These are phyloP conservation scores for Drosophila ustulata DNA, from an alignment of 2,888 invertebrate genomes.

Conservation along the genomic window DNA sequence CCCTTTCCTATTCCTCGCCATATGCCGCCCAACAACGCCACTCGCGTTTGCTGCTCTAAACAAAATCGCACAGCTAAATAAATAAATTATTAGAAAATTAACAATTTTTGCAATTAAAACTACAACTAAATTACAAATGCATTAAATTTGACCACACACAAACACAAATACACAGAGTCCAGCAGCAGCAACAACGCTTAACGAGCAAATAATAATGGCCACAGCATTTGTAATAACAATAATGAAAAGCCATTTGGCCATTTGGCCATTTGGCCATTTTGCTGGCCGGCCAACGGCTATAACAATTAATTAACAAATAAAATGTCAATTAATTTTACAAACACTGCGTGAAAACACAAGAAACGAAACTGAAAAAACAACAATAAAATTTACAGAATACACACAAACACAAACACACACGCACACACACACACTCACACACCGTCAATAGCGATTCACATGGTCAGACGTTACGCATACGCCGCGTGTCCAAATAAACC, in stretches of 20 bases:
- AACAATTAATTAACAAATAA: constrained; percentile 84
- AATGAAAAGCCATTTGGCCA: constrained; percentile 77
- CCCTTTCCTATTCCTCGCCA: not conserved
- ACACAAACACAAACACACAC: constrained; percentile 28
- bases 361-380: constrained; percentile 60
- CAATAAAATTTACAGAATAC: constrained; percentile 76
- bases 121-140: constrained; percentile 82
- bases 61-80: constrained; percentile 37
- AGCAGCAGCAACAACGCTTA: constrained; percentile 39
- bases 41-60: not conserved
- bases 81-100: constrained; percentile 78
- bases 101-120: constrained; percentile 77
- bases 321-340: constrained; percentile 84
- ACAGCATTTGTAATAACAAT: constrained; percentile 78
- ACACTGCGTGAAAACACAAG: constrained; percentile 68
- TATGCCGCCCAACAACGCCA: not conserved
- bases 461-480: constrained; percentile 48
- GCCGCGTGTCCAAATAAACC: constrained; percentile 52
- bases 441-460: not conserved
- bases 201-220: constrained; percentile 77
- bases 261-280: constrained; percentile 45
- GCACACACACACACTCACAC: constrained; percentile 1
- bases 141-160: constrained; percentile 66
- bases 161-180: constrained; percentile 5
- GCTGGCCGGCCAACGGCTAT: constrained; percentile 65